phyloP scores from a whole-genome alignment of 2,888 invertebrate species.

The Alcis repandata region DNA sequence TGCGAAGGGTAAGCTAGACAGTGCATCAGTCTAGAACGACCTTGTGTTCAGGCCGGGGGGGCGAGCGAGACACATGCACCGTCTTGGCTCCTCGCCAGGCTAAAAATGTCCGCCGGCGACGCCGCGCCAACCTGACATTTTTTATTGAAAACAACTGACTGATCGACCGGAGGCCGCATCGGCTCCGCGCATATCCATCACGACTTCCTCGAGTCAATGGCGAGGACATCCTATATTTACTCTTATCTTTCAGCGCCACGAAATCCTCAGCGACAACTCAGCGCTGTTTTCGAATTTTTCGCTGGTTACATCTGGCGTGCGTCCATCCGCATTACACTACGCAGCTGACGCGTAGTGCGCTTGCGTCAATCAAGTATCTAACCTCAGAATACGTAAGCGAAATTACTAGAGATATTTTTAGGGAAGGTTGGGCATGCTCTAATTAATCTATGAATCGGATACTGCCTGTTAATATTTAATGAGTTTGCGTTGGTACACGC shows the following conservation, averaged over 20 bases:
- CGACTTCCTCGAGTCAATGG: constrained; percentile 83
- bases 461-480: constrained; percentile 2
- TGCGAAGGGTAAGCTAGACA: constrained; percentile 49
- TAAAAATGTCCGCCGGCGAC: constrained; percentile 77
- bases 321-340: constrained; percentile 60
- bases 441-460: constrained; percentile 26
- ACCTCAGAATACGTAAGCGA: constrained; percentile 31
- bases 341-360: constrained; percentile 52
- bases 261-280: constrained; percentile 66
- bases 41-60: constrained; percentile 72
- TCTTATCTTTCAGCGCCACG: constrained; percentile 69
- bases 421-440: constrained; percentile 40
- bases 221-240: constrained; percentile 82
- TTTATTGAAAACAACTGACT: constrained; percentile 84
- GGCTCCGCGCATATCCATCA: constrained; percentile 77
- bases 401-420: constrained; percentile 40
- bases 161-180: constrained; percentile 74
- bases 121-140: constrained; percentile 82
- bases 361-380: constrained; percentile 53
- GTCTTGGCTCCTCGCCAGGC: constrained; percentile 78
- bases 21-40: constrained; percentile 68
- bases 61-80: constrained; percentile 74
- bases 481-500: neutral
- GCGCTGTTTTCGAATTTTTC: constrained; percentile 51
- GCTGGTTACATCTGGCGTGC: constrained; percentile 60